Percentiles rank a stretch among this genome's conserved stretches.
These are phyloP conservation scores for Thalpophila matura DNA, from an alignment of 2,888 invertebrate genomes.

Conservation along the genomic window DNA sequence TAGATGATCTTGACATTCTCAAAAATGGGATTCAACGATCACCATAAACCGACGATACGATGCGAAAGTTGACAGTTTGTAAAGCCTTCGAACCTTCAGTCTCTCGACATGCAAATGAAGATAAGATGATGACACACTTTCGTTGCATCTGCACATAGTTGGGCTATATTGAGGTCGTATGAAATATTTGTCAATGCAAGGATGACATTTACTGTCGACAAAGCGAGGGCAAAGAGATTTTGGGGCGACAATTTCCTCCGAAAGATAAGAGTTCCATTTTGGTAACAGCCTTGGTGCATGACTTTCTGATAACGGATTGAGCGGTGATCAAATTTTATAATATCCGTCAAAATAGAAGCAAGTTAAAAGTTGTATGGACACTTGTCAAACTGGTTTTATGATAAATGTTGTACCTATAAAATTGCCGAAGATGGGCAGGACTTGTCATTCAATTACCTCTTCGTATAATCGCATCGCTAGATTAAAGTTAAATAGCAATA, in stretches of 20 bases:
- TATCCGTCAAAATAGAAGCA: slow-evolving; percentile 26
- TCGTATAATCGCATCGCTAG: not conserved
- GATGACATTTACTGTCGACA: slow-evolving; percentile 38
- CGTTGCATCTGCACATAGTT: slow-evolving; percentile 31
- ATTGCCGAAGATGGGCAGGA: not conserved
- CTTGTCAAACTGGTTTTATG: slow-evolving; percentile 32
- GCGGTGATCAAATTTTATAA: slow-evolving; percentile 6
- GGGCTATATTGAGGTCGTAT: slow-evolving; percentile 47
- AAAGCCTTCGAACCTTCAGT: slow-evolving; percentile 32
- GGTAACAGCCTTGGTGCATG: slow-evolving; percentile 39
- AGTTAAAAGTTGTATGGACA: slow-evolving; percentile 3
- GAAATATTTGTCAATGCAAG: slow-evolving; percentile 47
- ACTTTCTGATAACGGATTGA: slow-evolving; percentile 25
- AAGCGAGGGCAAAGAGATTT: slow-evolving; percentile 46
- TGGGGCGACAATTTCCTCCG: slow-evolving; percentile 32
- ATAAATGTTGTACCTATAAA: slow-evolving; percentile 6
- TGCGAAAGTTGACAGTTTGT: slow-evolving; percentile 44
- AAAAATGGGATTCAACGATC: slow-evolving; percentile 41
- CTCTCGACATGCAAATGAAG: slow-evolving; percentile 60
- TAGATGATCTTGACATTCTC: slow-evolving; percentile 35
- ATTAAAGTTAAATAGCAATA: not conserved
- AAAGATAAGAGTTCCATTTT: slow-evolving; percentile 46
- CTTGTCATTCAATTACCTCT: slow-evolving; percentile 19
- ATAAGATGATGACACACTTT: slow-evolving; percentile 48
- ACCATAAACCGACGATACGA: slow-evolving; percentile 37